These are phyloP conservation scores for Yponomeuta malinellus DNA, from an alignment of 2,888 invertebrate genomes.

Conservation along the genomic window DNA sequence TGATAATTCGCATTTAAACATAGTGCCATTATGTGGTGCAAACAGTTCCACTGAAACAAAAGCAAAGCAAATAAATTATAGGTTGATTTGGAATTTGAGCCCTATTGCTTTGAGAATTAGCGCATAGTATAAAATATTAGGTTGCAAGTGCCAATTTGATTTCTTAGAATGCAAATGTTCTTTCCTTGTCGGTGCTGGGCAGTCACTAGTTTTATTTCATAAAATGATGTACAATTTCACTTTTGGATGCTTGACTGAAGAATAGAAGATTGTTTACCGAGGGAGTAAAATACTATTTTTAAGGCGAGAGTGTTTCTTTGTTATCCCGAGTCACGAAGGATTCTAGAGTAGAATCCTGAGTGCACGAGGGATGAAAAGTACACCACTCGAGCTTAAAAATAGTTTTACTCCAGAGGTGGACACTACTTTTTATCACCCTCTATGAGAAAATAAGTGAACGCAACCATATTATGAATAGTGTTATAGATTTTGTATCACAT, in stretches of 20 bases:
- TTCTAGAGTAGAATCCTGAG: no score
- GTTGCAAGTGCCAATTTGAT: background rate
- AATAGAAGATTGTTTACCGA: no score
- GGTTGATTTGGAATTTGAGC: background rate
- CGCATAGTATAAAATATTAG: background rate
- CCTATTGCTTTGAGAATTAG: background rate
- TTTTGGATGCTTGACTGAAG: background rate
- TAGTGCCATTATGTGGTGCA: slow-evolving; percentile 56
- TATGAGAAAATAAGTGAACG: no score
- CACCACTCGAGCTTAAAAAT: no score
- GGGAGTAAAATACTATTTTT: no score
- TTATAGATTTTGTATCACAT: no score
- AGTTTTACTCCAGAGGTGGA: no score
- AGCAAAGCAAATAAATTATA: slow-evolving; percentile 17
- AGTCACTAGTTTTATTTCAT: slow-evolving; percentile 5
- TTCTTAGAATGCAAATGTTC: background rate
- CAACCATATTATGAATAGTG: no score
- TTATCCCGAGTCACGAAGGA: no score
- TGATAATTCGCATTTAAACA: slow-evolving; percentile 66
- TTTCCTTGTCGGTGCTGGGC: slow-evolving; percentile 12
- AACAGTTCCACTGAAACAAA: slow-evolving; percentile 35
- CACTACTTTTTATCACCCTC: no score
- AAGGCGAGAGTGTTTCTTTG: no score
- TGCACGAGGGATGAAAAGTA: no score
- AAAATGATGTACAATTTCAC: background rate